Evolutionary conservation across 2,888 invertebrate genomes (phyloP).

Genomic region (Melanchra persicariae): DNA sequence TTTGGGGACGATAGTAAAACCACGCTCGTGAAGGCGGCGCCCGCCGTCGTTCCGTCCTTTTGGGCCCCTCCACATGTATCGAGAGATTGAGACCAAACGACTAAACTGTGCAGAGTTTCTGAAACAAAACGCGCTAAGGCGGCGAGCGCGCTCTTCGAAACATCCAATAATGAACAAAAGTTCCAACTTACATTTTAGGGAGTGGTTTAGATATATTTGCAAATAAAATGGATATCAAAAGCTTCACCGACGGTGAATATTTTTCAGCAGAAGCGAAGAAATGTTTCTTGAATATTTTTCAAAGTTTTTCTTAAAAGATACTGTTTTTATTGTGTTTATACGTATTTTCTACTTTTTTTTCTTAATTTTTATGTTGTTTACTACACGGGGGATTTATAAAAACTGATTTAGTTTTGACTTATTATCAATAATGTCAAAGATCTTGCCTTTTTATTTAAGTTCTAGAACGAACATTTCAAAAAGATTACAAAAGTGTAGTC

Average conservation of each 20-base stretch:
- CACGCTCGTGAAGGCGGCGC: too few species aligned
- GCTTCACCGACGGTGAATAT: conserved; percentile 46
- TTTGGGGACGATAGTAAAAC: too few species aligned
- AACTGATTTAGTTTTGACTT: conserved; percentile 29
- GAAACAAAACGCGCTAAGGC: too few species aligned
- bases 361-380: conserved; percentile 39
- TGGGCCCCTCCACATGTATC: too few species aligned
- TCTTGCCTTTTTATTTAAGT: neutral
- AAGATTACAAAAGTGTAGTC: neutral
- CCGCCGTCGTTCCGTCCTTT: too few species aligned
- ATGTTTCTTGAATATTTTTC: conserved; percentile 19
- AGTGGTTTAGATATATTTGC: conserved; percentile 30
- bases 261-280: conserved; percentile 8
- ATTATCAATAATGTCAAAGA: neutral
- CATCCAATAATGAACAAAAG: too few species aligned
- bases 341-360: conserved; percentile 56
- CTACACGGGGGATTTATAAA: conserved; percentile 46
- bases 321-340: conserved; percentile 43
- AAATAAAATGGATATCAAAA: conserved; percentile 26
- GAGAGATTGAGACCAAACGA: too few species aligned
- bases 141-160: too few species aligned
- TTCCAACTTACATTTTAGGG: conserved; percentile 43
- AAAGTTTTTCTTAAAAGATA: conserved; percentile 51
- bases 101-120: too few species aligned
- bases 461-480: conserved; percentile 36